These are phyloP conservation scores for Bos indicus DNA, from an alignment of 2,113 vertebrate species.

Conservation along the genomic window DNA sequence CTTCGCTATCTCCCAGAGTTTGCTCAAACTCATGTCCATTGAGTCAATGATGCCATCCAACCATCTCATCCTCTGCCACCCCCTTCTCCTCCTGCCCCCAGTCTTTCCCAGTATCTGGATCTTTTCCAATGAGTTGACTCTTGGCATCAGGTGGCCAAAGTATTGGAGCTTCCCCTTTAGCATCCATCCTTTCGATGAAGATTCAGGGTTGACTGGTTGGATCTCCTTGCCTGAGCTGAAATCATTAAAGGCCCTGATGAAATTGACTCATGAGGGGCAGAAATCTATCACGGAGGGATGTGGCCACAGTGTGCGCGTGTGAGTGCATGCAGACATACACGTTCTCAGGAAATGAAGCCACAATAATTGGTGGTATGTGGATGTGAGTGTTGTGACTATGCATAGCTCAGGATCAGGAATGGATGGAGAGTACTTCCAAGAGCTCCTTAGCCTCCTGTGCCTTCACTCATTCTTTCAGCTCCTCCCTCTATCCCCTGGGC, in stretches of 20 bases:
- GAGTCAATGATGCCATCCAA: not conserved
- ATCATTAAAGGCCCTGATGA: not conserved
- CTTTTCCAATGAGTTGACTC: not conserved
- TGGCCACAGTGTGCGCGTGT: fast-evolving
- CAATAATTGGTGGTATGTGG: not conserved
- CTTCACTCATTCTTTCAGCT: not conserved
- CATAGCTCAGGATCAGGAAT: not conserved
- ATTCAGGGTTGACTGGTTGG: not conserved
- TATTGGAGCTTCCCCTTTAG: not conserved
- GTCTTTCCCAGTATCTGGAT: not conserved
- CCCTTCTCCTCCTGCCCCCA: not conserved
- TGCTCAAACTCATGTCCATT: not conserved
- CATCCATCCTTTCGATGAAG: not conserved
- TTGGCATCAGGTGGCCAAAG: not conserved
- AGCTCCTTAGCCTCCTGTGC: not conserved
- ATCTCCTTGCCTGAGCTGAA: not conserved
- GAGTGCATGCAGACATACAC: fast-evolving
- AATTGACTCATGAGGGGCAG: not conserved
- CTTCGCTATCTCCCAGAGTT: not conserved
- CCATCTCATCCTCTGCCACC: not conserved
- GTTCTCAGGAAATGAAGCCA: not conserved
- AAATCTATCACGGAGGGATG: not conserved
- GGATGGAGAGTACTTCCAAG: not conserved
- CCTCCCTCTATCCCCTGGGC: not conserved
- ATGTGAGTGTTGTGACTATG: not conserved